These are phyloP conservation scores for Oryzias javanicus DNA, from an alignment of 2,113 vertebrate species.

Conservation along the genomic window DNA sequence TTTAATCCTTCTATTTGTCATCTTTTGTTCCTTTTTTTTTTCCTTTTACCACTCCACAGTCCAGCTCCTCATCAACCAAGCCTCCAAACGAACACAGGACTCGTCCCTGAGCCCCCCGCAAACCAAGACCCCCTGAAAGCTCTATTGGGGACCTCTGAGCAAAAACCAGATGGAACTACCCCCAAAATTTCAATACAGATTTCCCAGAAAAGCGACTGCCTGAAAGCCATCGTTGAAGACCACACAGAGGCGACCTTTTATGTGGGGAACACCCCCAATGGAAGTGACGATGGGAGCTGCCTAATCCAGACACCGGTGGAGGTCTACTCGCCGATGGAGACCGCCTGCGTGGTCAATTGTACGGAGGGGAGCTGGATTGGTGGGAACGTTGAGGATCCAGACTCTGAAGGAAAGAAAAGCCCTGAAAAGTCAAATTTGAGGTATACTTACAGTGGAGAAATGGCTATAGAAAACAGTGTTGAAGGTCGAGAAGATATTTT, in stretches of 20 bases:
- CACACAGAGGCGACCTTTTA: conserved; percentile 34
- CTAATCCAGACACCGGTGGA: conserved; percentile 53
- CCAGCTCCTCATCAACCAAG: conserved; percentile 66
- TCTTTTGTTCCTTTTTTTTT: background rate
- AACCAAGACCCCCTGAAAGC: conserved; percentile 16
- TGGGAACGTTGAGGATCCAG: conserved; percentile 5
- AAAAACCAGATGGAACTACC: background rate
- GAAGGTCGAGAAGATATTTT: background rate
- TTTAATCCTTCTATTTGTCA: background rate
- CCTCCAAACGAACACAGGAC: conserved; percentile 13
- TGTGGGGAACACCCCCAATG: conserved; percentile 20
- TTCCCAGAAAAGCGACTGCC: conserved; percentile 26
- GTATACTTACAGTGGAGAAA: background rate
- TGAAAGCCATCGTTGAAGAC: conserved; percentile 27
- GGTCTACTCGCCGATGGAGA: conserved; percentile 43
- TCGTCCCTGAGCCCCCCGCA: background rate
- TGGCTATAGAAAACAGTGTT: background rate
- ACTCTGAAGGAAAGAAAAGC: background rate
- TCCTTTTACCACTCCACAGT: conserved; percentile 38
- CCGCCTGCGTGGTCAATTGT: conserved; percentile 5
- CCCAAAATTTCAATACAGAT: conserved; percentile 12
- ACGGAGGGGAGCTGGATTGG: background rate
- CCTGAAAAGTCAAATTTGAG: conserved; percentile 11
- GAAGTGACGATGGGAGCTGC: conserved; percentile 13
- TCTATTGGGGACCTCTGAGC: conserved; percentile 4